phyloP scores from a whole-genome alignment of 2,113 vertebrate species.

The Malurus melanocephalus region DNA sequence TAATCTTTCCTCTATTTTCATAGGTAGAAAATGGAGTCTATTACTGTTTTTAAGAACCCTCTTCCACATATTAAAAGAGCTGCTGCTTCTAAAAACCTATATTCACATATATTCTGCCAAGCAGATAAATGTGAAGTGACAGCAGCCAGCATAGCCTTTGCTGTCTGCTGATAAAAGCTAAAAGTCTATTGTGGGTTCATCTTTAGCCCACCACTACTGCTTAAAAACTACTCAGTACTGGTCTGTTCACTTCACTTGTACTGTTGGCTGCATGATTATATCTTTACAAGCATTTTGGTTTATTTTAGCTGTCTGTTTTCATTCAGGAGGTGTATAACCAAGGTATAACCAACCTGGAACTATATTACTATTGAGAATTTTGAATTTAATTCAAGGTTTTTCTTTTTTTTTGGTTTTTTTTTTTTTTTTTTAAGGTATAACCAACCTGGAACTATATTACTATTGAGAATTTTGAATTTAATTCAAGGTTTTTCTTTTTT shows the following conservation, averaged over 20 bases:
- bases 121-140: background rate
- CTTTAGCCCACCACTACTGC: background rate
- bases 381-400: background rate
- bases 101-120: rapidly evolving
- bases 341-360: background rate
- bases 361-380: background rate
- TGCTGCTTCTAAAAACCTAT: background rate
- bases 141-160: background rate
- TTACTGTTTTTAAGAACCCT: background rate
- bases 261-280: background rate
- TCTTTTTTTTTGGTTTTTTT: too few species aligned
- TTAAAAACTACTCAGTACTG: background rate
- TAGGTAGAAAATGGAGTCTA: background rate
- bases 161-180: background rate
- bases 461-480: background rate
- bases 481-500: background rate
- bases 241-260: background rate
- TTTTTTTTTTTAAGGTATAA: background rate
- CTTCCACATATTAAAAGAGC: background rate
- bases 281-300: background rate
- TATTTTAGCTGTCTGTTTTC: background rate
- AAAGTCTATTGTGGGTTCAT: background rate
- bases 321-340: background rate
- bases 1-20: background rate
- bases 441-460: background rate